Evolutionary conservation across 37 sponge, comb jelly and placozoan genomes (phyloP).

Genomic region (Spongia lamella): DNA sequence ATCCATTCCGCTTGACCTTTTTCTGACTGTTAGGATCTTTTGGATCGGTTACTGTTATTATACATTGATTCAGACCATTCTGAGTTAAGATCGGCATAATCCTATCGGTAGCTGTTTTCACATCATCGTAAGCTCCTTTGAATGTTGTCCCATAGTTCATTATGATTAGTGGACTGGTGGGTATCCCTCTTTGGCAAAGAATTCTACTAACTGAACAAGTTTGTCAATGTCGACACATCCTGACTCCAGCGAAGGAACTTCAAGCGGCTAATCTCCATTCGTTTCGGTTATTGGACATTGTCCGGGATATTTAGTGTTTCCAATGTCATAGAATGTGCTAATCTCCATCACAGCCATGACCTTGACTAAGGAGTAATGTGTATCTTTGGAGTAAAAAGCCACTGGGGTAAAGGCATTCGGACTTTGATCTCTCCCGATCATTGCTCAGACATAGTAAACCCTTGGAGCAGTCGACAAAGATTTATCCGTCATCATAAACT

Average conservation of each 20-base stretch:
- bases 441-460: not conserved
- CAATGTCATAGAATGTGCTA: constrained; percentile 18
- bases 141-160: constrained; percentile 41
- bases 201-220: constrained; percentile 9
- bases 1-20: constrained; percentile 1
- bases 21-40: not conserved
- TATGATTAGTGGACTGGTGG: not conserved
- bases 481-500: too few relatives aligned
- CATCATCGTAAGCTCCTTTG: constrained; percentile 43
- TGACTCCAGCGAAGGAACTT: constrained; percentile 3
- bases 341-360: not conserved
- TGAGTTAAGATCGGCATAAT: not conserved
- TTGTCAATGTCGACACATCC: constrained; percentile 18
- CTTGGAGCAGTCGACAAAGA: not conserved
- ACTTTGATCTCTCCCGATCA: not conserved
- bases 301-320: not conserved
- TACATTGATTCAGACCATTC: not conserved
- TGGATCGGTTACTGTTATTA: not conserved
- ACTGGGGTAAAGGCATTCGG: constrained; percentile 8
- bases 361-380: constrained; percentile 23
- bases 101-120: not conserved
- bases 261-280: not conserved
- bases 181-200: constrained; percentile 17
- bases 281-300: not conserved
- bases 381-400: constrained; percentile 16